Conservation (phyloP, 2,797 vertebrate species). For the Falco peregrinus region DNA sequence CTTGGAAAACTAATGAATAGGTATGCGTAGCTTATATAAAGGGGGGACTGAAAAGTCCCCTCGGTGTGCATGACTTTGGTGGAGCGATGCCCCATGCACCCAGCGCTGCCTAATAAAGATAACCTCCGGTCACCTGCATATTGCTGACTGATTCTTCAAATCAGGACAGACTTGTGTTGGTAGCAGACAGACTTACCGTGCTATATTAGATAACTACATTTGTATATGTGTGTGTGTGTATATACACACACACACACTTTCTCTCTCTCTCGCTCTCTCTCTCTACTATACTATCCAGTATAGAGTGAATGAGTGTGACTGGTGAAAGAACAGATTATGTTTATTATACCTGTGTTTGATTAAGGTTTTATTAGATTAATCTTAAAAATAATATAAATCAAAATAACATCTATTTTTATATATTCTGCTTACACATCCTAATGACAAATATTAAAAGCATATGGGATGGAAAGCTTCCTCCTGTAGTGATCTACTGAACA, state of each 20-base stretch:
- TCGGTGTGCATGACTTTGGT: too few species aligned
- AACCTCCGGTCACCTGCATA: too few species aligned
- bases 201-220: not conserved
- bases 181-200: not conserved
- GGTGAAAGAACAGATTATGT: not conserved
- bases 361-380: not conserved
- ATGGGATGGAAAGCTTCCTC: not conserved
- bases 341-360: not conserved
- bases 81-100: too few species aligned
- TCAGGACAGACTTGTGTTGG: not conserved
- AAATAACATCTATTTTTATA: not conserved
- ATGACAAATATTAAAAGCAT: not conserved
- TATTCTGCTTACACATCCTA: not conserved
- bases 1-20: too few species aligned
- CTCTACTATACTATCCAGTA: not conserved
- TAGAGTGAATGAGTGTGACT: not conserved
- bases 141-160: too few species aligned
- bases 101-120: too few species aligned
- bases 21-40: too few species aligned
- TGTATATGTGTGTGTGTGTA: not conserved
- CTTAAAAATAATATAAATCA: not conserved
- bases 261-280: too few species aligned
- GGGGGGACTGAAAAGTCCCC: too few species aligned
- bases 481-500: not conserved
- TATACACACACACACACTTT: too few species aligned